phyloP scores from a whole-genome alignment of 2,888 invertebrate genomes.

The Bellardia bayeri region DNA sequence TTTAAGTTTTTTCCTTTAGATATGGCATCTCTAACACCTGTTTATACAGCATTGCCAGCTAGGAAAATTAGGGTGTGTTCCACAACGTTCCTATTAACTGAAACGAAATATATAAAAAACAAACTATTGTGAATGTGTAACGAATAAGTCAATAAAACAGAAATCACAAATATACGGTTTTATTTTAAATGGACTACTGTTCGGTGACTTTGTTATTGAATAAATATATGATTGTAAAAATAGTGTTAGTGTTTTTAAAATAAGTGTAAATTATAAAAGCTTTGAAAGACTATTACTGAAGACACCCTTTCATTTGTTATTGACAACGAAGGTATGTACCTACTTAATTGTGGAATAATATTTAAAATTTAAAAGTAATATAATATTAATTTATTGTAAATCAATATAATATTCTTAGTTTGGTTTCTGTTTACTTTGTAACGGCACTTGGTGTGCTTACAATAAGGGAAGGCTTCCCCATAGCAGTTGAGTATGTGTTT shows the following conservation, averaged over 20 bases:
- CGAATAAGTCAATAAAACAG: neutral
- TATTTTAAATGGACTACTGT: slow-evolving; percentile 30
- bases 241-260: neutral
- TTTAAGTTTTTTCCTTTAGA: too few relatives aligned
- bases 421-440: neutral
- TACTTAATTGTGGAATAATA: too few relatives aligned
- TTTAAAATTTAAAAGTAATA: too few relatives aligned
- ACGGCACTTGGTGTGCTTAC: neutral
- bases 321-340: neutral
- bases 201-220: neutral
- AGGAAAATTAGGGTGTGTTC: neutral
- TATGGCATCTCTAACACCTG: slow-evolving; percentile 18
- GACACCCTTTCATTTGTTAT: neutral
- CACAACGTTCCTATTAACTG: slow-evolving; percentile 18
- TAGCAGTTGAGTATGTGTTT: too few relatives aligned
- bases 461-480: too few relatives aligned
- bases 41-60: slow-evolving; percentile 34
- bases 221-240: neutral
- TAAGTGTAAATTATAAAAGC: neutral
- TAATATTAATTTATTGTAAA: too few relatives aligned
- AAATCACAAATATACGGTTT: slow-evolving; percentile 20
- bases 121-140: slow-evolving; percentile 58
- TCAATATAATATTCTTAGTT: too few relatives aligned
- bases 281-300: neutral
- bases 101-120: neutral